These are phyloP conservation scores for Acleris holmiana DNA, from an alignment of 2,888 invertebrate species.

Conservation along the genomic window DNA sequence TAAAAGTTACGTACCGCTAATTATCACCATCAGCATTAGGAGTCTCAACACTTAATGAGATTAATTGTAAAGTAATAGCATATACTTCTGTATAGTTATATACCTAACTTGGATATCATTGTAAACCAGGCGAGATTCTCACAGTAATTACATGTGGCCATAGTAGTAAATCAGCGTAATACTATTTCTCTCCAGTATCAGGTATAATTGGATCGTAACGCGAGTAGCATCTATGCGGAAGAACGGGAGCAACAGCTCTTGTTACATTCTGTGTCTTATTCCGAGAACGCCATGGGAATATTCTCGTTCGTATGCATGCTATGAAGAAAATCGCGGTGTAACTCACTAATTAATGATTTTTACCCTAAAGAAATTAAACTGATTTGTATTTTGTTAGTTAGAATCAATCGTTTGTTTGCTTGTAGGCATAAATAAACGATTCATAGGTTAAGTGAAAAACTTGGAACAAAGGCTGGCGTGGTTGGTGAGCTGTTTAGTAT, in stretches of 20 bases:
- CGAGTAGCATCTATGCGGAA: conserved; percentile 79
- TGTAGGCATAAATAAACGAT: conserved; percentile 50
- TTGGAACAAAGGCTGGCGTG: conserved; percentile 61
- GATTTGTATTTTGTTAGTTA: neutral
- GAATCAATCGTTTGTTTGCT: conserved; percentile 4
- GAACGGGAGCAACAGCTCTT: conserved; percentile 72
- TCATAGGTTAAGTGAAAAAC: conserved; percentile 62
- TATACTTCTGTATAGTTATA: conserved; percentile 41
- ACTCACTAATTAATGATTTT: conserved; percentile 5
- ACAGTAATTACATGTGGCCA: conserved; percentile 70
- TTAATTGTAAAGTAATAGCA: conserved; percentile 38
- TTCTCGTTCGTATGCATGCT: conserved; percentile 36
- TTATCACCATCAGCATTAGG: conserved; percentile 26
- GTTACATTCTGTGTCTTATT: conserved; percentile 81
- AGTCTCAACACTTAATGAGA: neutral
- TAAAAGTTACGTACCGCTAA: neutral
- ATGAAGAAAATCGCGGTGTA: conserved; percentile 8
- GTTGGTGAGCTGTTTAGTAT: conserved; percentile 76
- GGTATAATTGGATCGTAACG: conserved; percentile 81
- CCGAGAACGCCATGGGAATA: conserved; percentile 80
- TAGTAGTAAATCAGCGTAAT: conserved; percentile 67
- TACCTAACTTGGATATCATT: conserved; percentile 56
- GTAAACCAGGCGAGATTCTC: conserved; percentile 68
- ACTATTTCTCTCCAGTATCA: conserved; percentile 76
- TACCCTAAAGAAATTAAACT: neutral